Evolutionary conservation across 2,888 invertebrate species (phyloP).

Genomic region (Falcaria lacertinaria): DNA sequence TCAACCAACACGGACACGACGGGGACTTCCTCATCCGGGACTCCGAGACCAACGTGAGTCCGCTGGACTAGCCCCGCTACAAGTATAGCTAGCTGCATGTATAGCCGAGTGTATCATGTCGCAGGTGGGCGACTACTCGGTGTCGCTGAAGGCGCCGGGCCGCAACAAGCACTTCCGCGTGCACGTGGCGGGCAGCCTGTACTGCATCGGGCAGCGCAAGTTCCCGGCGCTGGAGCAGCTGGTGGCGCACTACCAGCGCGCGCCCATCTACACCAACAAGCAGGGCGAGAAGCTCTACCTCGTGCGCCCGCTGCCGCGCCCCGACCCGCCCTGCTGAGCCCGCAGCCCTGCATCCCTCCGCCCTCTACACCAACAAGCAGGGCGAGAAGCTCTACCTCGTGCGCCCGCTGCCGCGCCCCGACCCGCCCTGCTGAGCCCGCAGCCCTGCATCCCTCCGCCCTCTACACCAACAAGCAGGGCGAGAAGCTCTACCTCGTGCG

Average conservation of each 20-base stretch:
- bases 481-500: too few species aligned
- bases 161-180: conserved; percentile 99
- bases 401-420: conserved; percentile 6
- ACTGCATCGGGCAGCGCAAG: conserved; percentile 98
- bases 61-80: too few species aligned
- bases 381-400: conserved; percentile 86
- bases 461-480: conserved; percentile 97
- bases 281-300: conserved; percentile 98
- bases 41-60: conserved; percentile 99
- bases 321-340: conserved; percentile 48
- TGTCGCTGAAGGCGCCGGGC: conserved; percentile 97
- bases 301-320: conserved; percentile 91
- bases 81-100: neutral
- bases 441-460: too few species aligned
- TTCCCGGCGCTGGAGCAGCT: conserved; percentile 97
- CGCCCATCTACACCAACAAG: conserved; percentile 99
- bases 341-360: conserved; percentile 45
- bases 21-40: conserved; percentile 99
- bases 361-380: conserved; percentile 86
- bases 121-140: conserved; percentile 98
- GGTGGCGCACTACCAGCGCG: conserved; percentile 98
- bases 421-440: conserved; percentile 47
- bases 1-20: conserved; percentile 96
- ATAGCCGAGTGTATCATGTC: conserved; percentile 12
- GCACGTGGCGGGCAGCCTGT: conserved; percentile 94